Evolutionary conservation across 2,888 invertebrate species (phyloP).

Genomic region (Psylliodes chrysocephalus): DNA sequence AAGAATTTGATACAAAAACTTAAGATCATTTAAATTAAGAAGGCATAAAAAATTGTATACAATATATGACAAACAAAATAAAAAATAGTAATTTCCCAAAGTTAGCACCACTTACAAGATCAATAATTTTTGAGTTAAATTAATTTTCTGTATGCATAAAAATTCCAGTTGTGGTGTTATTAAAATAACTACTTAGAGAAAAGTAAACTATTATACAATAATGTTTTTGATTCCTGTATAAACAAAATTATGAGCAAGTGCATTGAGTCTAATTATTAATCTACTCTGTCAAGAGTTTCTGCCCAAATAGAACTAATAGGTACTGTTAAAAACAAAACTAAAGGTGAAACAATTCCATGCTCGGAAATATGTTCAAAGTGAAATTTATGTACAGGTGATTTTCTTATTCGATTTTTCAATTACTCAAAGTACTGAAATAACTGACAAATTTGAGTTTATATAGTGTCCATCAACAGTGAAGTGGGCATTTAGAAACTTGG

Average conservation of each 20-base stretch:
- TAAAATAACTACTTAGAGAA: not conserved
- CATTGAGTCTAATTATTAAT: conserved; percentile 17
- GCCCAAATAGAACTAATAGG: not conserved
- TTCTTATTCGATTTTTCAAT: conserved; percentile 7
- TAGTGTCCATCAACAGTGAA: too few relatives aligned
- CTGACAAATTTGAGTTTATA: too few relatives aligned
- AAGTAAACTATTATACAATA: not conserved
- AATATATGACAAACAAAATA: too few relatives aligned
- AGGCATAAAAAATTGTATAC: too few relatives aligned
- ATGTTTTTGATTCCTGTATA: not conserved
- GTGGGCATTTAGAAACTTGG: too few relatives aligned
- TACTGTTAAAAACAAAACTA: conserved; percentile 8
- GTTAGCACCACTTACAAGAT: not conserved
- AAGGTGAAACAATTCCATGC: conserved; percentile 11
- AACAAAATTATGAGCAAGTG: not conserved
- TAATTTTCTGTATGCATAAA: not conserved
- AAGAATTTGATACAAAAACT: too few relatives aligned
- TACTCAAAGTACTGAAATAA: too few relatives aligned
- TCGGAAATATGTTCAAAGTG: conserved; percentile 2
- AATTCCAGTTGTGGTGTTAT: conserved; percentile 12
- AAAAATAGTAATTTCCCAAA: too few relatives aligned
- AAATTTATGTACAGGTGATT: conserved; percentile 21
- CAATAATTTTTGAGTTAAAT: not conserved
- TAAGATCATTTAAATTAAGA: too few relatives aligned
- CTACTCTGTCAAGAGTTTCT: conserved; percentile 7